Base-by-base conservation (phyloP, 1,140 invertebrate genomes). In the Lysiphlebus fabarum region DNA sequence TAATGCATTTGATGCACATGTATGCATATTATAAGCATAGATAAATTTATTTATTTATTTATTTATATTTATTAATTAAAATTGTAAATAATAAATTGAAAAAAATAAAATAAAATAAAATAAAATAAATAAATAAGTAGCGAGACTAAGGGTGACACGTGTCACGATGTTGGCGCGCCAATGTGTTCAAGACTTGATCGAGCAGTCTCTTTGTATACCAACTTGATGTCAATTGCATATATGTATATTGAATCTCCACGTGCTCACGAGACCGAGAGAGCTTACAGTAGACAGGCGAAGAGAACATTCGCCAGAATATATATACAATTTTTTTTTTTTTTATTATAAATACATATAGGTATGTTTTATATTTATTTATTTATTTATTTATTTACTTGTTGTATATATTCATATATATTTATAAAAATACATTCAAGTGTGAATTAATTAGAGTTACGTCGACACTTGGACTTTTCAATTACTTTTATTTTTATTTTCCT, bases 261-360 rank as follows among this genome's bases (percentile, higher is more conserved):
- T 54, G 53, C 53, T 54, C 53, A 54, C 40, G 38, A 54, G 53
- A 54, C 53, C 53, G 53, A 54, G 53, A 54, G 40, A 54, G 40
- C 38, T 40, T 54, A 38, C n/a, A n/a, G 9, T 17, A 12, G 6
- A 37, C 17, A 26, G 17, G 17, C 17, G 50, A 53, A 1, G 37
- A 36, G 7, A 7, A 34, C 40, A 54, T n/a, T n/a, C 38, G 38
- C 40, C 14, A 14, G 38, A 14, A 40, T 8, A n/a, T n/a, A n/a
- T n/a, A n/a, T n/a, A 49, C 41, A 40, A 40, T 54, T 26, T 37
- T 33, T n/a, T 38, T 54, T 4, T 9, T 7, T 12, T 40, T 36
- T 38, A 41, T 54, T 40, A 17, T 54, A 40, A 43, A 38, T 54
- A 17, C 17, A 26, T 26, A 26, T 26, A 26, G n/a, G n/a, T n/a